Evolutionary conservation across 2,113 vertebrate genomes (phyloP).

Genomic region (Microcebus griseorufus): DNA sequence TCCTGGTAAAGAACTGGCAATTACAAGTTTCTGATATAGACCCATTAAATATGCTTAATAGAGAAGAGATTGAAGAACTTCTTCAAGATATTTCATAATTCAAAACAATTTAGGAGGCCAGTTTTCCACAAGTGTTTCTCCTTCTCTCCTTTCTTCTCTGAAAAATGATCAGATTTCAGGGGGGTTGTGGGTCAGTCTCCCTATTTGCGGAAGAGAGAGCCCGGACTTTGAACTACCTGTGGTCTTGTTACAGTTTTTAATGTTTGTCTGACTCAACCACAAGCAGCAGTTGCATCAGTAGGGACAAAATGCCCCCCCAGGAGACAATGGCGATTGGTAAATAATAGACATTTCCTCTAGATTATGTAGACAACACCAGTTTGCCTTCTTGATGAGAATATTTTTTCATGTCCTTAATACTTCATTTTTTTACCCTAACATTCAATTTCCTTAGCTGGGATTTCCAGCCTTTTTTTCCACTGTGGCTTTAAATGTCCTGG

Average conservation of each 20-base stretch:
- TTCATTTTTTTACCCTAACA: slow-evolving; percentile 61
- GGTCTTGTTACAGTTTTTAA: not conserved
- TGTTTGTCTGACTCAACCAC: not conserved
- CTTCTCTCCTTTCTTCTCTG: not conserved
- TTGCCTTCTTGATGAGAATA: slow-evolving; percentile 61
- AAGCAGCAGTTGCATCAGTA: not conserved
- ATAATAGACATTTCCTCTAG: not conserved
- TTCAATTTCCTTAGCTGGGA: slow-evolving; percentile 5
- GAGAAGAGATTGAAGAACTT: not conserved
- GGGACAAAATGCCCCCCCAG: not conserved
- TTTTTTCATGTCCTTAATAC: not conserved
- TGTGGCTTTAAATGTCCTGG: slow-evolving; percentile 72
- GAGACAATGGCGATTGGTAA: not conserved
- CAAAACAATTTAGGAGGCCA: slow-evolving; percentile 2
- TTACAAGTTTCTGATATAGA: not conserved
- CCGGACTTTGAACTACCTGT: not conserved
- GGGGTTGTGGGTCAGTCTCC: not conserved
- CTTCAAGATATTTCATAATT: not conserved
- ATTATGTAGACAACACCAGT: not conserved
- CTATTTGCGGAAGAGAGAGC: not conserved
- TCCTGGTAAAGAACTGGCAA: not conserved
- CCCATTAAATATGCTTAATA: not conserved
- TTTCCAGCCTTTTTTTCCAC: slow-evolving; percentile 32
- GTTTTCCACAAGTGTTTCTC: not conserved
- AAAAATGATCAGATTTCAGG: not conserved